Base-by-base conservation (phyloP, 2,113 vertebrate genomes). In the Xyliphius kryptos region DNA sequence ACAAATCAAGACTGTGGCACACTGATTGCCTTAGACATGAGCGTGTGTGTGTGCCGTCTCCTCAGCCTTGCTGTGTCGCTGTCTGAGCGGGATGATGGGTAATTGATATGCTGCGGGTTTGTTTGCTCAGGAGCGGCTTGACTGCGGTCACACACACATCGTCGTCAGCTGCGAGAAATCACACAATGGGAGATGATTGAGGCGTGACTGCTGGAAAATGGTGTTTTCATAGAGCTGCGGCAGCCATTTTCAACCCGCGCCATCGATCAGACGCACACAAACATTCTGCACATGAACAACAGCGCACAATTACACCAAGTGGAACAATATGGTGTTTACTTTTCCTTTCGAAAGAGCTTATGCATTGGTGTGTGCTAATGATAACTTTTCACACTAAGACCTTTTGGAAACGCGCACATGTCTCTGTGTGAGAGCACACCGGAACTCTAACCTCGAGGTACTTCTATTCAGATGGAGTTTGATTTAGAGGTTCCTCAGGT, bases 141-240 rank as follows among this genome's bases (percentile, higher is more conserved):
- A 82, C 78, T 82, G 76, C 79, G 62, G 72, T 70, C 68, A 76
- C 79, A 74, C 77, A 73, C 72, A 70, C 77, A 78, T 74, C 69
- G 74, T 69, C 2, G 44, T 40, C 52, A 71, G 40, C 65, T 43
- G 20, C 47, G 68, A 72, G 66, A 57, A 74, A 68, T 59, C 41
- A 51, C 73, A 82, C 82, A 83, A 80, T 80, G 77, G 79, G 79
- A 79, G 81, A 77, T 79, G 82, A 83, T 80, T 81, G 85, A 85
- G 80, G 85, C 80, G 75, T 83, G 85, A 87, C 82, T 72, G 61
- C 73, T 70, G 82, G 81, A 77, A 84, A 85, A 85, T 83, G 64
- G 79, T 81, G 81, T 83, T 87, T 82, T 85, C 80, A 80, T 80
- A 82, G 81, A 81, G 82, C 78, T 70, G 53, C 49, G 53, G 60